These are phyloP conservation scores for Lineus longissimus DNA, from an alignment of 1,140 invertebrate species.

Conservation along the genomic window DNA sequence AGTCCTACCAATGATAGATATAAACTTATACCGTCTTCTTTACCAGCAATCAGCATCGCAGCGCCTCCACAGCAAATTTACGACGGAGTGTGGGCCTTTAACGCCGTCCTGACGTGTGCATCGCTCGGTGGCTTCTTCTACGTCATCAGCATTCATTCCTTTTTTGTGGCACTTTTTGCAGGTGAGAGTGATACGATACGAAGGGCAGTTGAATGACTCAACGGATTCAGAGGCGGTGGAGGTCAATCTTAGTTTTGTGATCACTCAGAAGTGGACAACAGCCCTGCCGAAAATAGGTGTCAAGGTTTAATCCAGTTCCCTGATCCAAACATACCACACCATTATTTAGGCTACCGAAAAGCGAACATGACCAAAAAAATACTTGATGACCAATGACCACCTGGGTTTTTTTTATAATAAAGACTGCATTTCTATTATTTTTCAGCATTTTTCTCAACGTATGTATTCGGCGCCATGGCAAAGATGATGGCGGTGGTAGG, in stretches of 20 bases:
- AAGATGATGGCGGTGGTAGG: neutral
- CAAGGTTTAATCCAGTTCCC: no score
- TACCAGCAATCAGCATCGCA: neutral
- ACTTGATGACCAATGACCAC: no score
- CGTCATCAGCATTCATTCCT: neutral
- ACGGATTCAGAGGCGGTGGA: no score
- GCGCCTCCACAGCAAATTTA: neutral
- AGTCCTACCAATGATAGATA: neutral
- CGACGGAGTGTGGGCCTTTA: neutral
- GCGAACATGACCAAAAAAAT: neutral
- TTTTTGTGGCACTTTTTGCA: neutral
- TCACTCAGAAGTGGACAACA: no score
- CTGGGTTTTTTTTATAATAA: no score
- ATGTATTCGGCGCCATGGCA: neutral
- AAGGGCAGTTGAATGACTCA: no score
- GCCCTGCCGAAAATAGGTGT: no score
- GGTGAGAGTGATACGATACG: neutral
- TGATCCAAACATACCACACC: no score
- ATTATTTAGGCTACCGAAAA: no score
- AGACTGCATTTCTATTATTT: no score
- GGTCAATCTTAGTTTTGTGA: no score
- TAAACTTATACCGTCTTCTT: neutral
- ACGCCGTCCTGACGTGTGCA: neutral
- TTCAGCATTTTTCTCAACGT: conserved; percentile 3
- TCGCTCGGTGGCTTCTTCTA: neutral